Conservation (phyloP, 1,140 invertebrate genomes). For the Trachymyrmex septentrionalis region DNA sequence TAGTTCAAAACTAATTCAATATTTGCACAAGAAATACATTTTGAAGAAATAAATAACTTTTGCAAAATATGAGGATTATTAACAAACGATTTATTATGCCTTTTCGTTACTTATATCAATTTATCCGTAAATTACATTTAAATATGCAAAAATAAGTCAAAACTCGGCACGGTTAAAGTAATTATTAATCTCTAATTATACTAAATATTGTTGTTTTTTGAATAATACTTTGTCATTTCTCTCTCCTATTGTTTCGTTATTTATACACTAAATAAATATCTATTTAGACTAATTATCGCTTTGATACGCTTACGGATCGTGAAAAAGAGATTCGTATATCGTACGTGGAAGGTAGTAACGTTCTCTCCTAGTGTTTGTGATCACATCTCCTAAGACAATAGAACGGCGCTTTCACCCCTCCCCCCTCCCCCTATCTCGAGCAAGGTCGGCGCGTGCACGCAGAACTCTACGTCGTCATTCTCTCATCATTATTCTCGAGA, state of each 20-base stretch:
- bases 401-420: background rate
- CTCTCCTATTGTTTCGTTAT: background rate
- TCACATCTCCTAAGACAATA: constrained; percentile 1
- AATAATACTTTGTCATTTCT: background rate
- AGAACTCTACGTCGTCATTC: background rate
- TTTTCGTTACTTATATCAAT: background rate
- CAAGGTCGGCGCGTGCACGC: background rate
- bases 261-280: background rate
- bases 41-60: background rate
- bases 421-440: background rate
- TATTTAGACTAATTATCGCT: background rate
- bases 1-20: background rate
- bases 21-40: background rate
- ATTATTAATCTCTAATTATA: too few species aligned
- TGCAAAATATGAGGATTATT: background rate
- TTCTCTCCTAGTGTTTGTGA: background rate
- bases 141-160: background rate
- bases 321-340: background rate
- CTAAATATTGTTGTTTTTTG: too few species aligned
- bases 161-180: too few species aligned
- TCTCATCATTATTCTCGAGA: background rate
- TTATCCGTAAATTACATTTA: background rate
- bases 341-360: background rate
- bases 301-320: background rate
- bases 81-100: background rate